Conservation (phyloP, 2,113 vertebrate species). For the Datnioides undecimradiatus region DNA sequence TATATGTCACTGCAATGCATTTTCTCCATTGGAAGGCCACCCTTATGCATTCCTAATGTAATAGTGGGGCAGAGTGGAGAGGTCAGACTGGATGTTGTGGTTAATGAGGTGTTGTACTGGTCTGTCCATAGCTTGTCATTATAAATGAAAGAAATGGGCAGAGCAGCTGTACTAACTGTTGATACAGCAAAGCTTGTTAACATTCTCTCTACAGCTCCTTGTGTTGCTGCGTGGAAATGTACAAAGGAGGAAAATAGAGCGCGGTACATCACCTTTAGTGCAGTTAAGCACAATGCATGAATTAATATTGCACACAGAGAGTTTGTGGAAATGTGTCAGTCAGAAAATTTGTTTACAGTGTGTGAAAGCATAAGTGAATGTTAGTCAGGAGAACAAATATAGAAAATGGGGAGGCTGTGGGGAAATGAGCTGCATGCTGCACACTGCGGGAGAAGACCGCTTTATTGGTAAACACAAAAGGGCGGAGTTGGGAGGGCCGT, state of each 20-base stretch:
- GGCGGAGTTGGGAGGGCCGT: conserved; percentile 39
- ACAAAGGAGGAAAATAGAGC: background rate
- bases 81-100: conserved; percentile 6
- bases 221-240: conserved; percentile 21
- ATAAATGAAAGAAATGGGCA: conserved; percentile 23
- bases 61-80: background rate
- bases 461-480: conserved; percentile 47
- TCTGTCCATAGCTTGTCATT: conserved; percentile 34
- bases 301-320: conserved; percentile 27
- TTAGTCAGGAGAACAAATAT: conserved; percentile 15
- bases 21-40: background rate
- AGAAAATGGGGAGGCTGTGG: conserved; percentile 10
- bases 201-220: conserved; percentile 13
- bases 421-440: conserved; percentile 16
- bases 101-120: conserved; percentile 9
- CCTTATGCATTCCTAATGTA: background rate
- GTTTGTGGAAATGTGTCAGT: conserved; percentile 29
- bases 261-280: conserved; percentile 6
- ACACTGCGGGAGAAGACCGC: conserved; percentile 19
- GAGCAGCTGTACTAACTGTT: background rate
- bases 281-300: conserved; percentile 38
- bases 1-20: background rate
- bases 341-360: conserved; percentile 42
- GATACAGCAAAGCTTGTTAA: conserved; percentile 7
- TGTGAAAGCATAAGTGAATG: conserved; percentile 34